Conservation (phyloP, 2,888 invertebrate species). For the Sipunculus nudus region DNA sequence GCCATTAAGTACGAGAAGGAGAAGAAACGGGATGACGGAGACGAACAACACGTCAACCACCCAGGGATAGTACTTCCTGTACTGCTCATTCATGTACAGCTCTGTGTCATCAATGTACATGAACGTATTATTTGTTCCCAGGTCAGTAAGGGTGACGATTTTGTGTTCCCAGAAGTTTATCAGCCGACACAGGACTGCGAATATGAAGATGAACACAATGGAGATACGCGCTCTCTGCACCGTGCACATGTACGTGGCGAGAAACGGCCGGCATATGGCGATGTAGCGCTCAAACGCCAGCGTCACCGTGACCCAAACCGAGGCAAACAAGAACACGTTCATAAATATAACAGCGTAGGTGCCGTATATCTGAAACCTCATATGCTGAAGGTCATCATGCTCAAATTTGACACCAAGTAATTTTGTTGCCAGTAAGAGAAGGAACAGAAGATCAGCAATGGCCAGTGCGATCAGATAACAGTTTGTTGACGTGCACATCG, state of each 20-base stretch:
- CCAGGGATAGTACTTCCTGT: constrained; percentile 44
- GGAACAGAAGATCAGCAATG: constrained; percentile 57
- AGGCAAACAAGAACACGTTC: constrained; percentile 47
- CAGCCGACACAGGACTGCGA: constrained; percentile 44
- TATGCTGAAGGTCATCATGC: not conserved
- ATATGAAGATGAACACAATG: constrained; percentile 46
- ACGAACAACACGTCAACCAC: constrained; percentile 46
- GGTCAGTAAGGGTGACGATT: constrained; percentile 26
- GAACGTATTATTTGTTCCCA: constrained; percentile 18
- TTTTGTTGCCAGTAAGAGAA: constrained; percentile 46
- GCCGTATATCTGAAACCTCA: constrained; percentile 18
- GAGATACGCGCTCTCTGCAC: constrained; percentile 52
- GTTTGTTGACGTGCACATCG: constrained; percentile 64
- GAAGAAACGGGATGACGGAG: constrained; percentile 55
- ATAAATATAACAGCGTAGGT: constrained; percentile 37
- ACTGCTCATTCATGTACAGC: constrained; percentile 39
- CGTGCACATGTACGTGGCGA: constrained; percentile 51
- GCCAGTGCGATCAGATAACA: constrained; percentile 59
- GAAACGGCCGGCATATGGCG: constrained; percentile 61
- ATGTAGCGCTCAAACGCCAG: constrained; percentile 62
- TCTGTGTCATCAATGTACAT: constrained; percentile 33
- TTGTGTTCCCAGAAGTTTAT: constrained; percentile 53
- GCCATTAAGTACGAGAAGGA: constrained; percentile 53
- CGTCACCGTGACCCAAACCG: constrained; percentile 62
- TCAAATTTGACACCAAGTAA: constrained; percentile 27